These are phyloP conservation scores for Scaptomyza graminum DNA, from an alignment of 1,140 invertebrate genomes.

Conservation along the genomic window DNA sequence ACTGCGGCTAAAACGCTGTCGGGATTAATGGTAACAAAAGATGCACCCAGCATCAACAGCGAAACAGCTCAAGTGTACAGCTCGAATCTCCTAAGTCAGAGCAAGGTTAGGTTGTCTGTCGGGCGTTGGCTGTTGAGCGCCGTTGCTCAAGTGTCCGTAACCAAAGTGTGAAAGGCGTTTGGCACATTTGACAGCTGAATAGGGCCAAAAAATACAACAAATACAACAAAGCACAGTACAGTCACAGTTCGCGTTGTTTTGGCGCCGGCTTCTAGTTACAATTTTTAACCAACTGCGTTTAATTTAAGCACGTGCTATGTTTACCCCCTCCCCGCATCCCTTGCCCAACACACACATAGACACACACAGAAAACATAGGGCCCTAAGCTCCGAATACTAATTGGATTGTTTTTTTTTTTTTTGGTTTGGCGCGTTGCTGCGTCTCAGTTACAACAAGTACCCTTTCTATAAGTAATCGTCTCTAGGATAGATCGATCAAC, in stretches of 20 bases:
- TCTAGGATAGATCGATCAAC: slow-evolving; percentile 64
- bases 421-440: slow-evolving; percentile 15
- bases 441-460: neutral
- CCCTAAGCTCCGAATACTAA: slow-evolving; percentile 41
- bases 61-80: slow-evolving; percentile 55
- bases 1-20: slow-evolving; percentile 42
- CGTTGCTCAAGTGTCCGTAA: slow-evolving; percentile 45
- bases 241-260: neutral
- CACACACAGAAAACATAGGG: neutral
- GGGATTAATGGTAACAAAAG: slow-evolving; percentile 40
- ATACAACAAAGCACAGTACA: slow-evolving; percentile 3
- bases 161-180: slow-evolving; percentile 48
- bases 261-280: slow-evolving; percentile 26
- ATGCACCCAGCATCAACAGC: slow-evolving; percentile 9
- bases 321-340: neutral
- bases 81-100: slow-evolving; percentile 26
- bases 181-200: slow-evolving; percentile 53
- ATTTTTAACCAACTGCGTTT: slow-evolving; percentile 8
- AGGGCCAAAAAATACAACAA: slow-evolving; percentile 27
- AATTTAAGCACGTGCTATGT: slow-evolving; percentile 40
- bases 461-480: slow-evolving; percentile 8
- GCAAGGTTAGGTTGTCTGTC: neutral
- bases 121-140: slow-evolving; percentile 16
- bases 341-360: neutral
- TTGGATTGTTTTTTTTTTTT: slow-evolving; percentile 59